Base-by-base conservation (phyloP, 2,888 invertebrate species). In the Pseudoips prasinana region DNA sequence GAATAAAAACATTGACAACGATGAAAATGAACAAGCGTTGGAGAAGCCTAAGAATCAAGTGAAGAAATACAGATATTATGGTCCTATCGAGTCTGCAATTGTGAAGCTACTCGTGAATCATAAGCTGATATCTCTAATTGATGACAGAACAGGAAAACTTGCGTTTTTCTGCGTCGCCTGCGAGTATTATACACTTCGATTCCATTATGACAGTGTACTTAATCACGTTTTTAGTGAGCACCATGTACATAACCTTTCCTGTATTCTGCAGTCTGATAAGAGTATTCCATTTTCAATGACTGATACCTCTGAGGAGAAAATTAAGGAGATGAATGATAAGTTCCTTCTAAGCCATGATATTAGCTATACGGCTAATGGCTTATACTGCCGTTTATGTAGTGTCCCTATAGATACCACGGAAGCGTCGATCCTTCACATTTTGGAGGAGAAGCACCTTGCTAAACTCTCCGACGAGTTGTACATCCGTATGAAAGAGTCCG, bases 101-200 rank as follows among this genome's bases (percentile, higher is more conserved):
- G 55, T 81, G 0, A 81, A 84, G 29, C 46, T 87, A 10, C 65
- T 88, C 0, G 55, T 58, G 0, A 78, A 82, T 20, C 88, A 88
- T 36, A 88, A 87, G 34, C 34, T 88, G 1, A 22, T 88, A 35
- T 75, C 86, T 0, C 42, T 88, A 8, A 73, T 84, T 0, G 88
- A 88, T 33, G 88, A 88, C 33, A 73, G 88, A 10, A 87, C 88
- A 0, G 88, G 88, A 0, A 88, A 88, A 34, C 57, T 86, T 1
- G 88, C 88, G 0, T 88, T 88, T 58, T 88, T 88, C 50, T 88
- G 88, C 57, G 79, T 85, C 47, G 77, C 84, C 0, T 88, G 88
- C 54, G 88, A 88, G 49, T 88, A 87, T 39, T 88, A 88, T 33
- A 88, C 87, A 0, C 57, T 88, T 1, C 58, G 88, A 36, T 88